Conservation (phyloP, 2,797 vertebrate genomes). For the Hirundo rustica region DNA sequence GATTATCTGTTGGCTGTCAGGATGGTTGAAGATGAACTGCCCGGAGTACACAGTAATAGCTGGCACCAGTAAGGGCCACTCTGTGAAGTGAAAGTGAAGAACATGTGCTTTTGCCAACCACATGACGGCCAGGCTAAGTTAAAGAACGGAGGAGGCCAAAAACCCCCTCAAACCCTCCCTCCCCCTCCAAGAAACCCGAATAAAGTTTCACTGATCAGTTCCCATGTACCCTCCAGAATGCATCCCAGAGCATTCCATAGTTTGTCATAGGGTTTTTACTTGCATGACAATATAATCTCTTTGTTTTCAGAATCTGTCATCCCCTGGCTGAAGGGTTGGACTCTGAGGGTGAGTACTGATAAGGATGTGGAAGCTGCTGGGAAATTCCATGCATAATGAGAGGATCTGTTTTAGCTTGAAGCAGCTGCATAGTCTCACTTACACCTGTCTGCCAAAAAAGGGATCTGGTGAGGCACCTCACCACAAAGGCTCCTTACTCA, state of each 20-base stretch:
- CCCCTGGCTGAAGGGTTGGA: neutral
- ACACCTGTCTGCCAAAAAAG: neutral
- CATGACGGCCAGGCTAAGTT: neutral
- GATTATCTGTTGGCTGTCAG: neutral
- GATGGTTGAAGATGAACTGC: neutral
- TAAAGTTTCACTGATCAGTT: accelerated
- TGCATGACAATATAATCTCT: neutral
- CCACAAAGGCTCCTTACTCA: neutral
- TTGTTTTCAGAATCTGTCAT: constrained; percentile 35
- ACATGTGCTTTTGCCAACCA: neutral
- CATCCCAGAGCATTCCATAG: neutral
- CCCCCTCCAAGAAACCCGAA: neutral
- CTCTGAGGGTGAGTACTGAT: neutral
- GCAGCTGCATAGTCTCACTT: constrained; percentile 9
- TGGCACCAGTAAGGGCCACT: neutral
- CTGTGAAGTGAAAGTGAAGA: neutral
- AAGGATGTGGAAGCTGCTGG: neutral
- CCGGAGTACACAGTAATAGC: neutral
- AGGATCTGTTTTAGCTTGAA: neutral
- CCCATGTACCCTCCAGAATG: neutral
- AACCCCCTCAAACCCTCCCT: accelerated
- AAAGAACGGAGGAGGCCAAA: neutral
- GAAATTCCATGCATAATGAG: neutral
- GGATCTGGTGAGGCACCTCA: neutral
- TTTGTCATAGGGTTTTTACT: neutral